These are phyloP conservation scores for Pollicipes pollicipes DNA, from an alignment of 1,140 invertebrate genomes.

Conservation along the genomic window DNA sequence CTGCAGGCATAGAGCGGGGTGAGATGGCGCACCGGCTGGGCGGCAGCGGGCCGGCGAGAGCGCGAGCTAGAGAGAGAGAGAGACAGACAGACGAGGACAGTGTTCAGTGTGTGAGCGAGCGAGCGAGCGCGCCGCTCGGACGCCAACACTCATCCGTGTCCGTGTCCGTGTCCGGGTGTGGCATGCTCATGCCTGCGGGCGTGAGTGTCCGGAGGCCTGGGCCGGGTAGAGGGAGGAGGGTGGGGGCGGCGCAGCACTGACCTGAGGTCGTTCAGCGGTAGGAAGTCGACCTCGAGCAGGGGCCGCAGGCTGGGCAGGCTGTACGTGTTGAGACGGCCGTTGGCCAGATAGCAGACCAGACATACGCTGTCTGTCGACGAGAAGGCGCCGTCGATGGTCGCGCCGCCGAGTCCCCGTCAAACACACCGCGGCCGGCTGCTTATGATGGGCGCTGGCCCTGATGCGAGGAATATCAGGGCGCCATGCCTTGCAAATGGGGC, in stretches of 20 bases:
- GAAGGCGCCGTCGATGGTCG: slow-evolving; percentile 15
- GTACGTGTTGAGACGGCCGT: slow-evolving; percentile 75
- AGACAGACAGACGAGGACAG: neutral
- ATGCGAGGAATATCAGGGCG: too few species aligned
- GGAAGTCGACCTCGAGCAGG: slow-evolving; percentile 79
- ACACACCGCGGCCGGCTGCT: too few species aligned
- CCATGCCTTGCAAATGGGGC: too few species aligned
- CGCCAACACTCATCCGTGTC: neutral
- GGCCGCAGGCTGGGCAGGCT: slow-evolving; percentile 81
- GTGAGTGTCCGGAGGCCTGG: too few species aligned
- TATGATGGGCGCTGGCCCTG: too few species aligned
- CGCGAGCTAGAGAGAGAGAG: slow-evolving; percentile 9
- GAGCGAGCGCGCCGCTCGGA: too few species aligned
- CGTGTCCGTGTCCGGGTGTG: neutral
- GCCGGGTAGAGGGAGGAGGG: too few species aligned
- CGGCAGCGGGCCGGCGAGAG: slow-evolving; percentile 8
- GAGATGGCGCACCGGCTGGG: too few species aligned
- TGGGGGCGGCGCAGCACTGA: slow-evolving; percentile 28
- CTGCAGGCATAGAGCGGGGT: slow-evolving; percentile 32
- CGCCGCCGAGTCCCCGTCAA: too few species aligned
- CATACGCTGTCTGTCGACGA: slow-evolving; percentile 70
- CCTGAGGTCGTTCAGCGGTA: slow-evolving; percentile 83
- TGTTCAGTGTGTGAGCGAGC: neutral
- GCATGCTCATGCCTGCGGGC: neutral
- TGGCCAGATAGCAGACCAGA: slow-evolving; percentile 80